Conservation (phyloP, 2,888 invertebrate species). For the Anodontia alba region DNA sequence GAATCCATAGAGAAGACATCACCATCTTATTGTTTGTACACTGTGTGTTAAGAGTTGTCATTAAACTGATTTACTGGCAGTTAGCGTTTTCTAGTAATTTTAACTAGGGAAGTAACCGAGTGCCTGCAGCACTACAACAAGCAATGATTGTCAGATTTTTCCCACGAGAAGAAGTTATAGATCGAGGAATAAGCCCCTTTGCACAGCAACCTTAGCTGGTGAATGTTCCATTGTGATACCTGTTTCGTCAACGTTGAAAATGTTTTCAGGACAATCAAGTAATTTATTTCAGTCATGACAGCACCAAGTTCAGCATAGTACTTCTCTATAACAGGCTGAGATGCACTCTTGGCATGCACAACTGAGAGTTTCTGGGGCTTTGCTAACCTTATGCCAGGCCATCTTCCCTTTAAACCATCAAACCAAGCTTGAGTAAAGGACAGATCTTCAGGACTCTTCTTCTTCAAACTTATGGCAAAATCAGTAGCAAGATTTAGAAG, state of each 20-base stretch:
- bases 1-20: too few species aligned
- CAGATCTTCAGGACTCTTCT: slow-evolving; percentile 6
- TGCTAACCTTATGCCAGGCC: slow-evolving; percentile 12
- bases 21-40: too few species aligned
- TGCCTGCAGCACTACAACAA: slow-evolving; percentile 40
- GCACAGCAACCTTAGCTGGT: slow-evolving; percentile 18
- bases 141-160: slow-evolving; percentile 42
- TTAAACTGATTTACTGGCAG: too few species aligned
- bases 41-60: too few species aligned
- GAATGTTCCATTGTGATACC: slow-evolving; percentile 32
- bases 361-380: slow-evolving; percentile 38
- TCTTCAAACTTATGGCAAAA: slow-evolving; percentile 31
- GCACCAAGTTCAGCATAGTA: slow-evolving; percentile 29
- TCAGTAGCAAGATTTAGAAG: slow-evolving; percentile 36
- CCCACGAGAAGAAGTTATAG: slow-evolving; percentile 28
- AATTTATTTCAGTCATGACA: not conserved
- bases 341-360: slow-evolving; percentile 33
- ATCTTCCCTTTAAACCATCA: slow-evolving; percentile 29
- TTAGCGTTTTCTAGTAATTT: too few species aligned
- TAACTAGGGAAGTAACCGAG: slow-evolving; percentile 39
- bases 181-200: slow-evolving; percentile 20
- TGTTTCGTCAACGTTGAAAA: slow-evolving; percentile 44
- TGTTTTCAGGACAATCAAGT: slow-evolving; percentile 28
- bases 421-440: slow-evolving; percentile 25
- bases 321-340: slow-evolving; percentile 20